Percentiles rank a stretch among this genome's conserved stretches.
These are phyloP conservation scores for Agrypnus murinus DNA, from an alignment of 2,888 invertebrate genomes.

Conservation along the genomic window DNA sequence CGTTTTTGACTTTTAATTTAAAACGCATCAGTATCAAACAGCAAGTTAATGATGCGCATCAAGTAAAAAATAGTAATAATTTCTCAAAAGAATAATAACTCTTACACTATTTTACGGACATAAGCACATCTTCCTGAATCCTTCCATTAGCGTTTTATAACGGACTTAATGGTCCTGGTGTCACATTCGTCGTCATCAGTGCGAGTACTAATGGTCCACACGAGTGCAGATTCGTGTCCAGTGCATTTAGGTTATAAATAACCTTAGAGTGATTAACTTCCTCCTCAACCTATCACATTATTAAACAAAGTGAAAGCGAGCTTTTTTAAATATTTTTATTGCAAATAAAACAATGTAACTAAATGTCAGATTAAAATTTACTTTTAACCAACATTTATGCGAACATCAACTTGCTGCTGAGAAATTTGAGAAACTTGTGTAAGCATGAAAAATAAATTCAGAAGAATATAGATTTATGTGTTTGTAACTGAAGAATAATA, in stretches of 20 bases:
- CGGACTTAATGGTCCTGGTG: conserved; percentile 49
- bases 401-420: too few species aligned
- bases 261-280: conserved; percentile 46
- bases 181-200: conserved; percentile 53
- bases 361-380: too few species aligned
- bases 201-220: conserved; percentile 49
- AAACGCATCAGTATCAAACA: too few species aligned
- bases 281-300: conserved; percentile 18
- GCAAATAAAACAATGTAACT: too few species aligned
- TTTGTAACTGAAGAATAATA: too few species aligned
- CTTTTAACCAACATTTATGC: too few species aligned
- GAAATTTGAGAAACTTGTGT: too few species aligned
- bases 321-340: too few species aligned
- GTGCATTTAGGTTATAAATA: conserved; percentile 50
- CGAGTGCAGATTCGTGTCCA: conserved; percentile 53
- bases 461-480: too few species aligned
- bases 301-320: conserved; percentile 8
- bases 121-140: conserved; percentile 47
- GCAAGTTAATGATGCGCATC: too few species aligned
- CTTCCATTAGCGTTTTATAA: conserved; percentile 49
- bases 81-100: conserved; percentile 11
- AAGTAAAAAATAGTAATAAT: not conserved
- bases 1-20: too few species aligned
- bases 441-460: not conserved
- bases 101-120: conserved; percentile 40